Base-by-base conservation (phyloP, 1,140 invertebrate species). In the Pseudomyrmex concolor region DNA sequence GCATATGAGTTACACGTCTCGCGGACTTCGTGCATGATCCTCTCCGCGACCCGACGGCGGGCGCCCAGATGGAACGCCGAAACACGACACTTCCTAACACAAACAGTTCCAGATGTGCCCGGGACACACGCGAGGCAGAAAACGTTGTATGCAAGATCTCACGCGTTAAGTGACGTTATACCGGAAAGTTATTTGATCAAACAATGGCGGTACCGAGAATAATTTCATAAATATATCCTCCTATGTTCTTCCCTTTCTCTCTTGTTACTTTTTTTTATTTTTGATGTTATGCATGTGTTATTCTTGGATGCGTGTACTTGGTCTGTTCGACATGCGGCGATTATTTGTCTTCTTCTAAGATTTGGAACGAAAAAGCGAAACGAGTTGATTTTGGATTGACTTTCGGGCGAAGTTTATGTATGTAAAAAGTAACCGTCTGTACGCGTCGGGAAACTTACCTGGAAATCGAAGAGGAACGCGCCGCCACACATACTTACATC, bases 21-120 rank as follows among this genome's bases (percentile, higher is more conserved):
- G 74, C 43, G 81, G 68, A 80, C 60, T 83, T 54, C 54, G 70
- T 59, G 60, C 55, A 76, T 86, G 85, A 80, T 84, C 70, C 25
- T 83, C 34, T 34, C 34, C 34, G 34, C 64, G 63, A 80, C 68
- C 84, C 57, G 50, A 67, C 85, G 57, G 66, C 81, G 45, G 57
- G 66, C 81, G 45, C 51, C 72, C 86, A 80, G 86, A 84, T 84
- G 86, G 85, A 86, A 83, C 62, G 59, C 60, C 57, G 60, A 64
- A 87, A 83, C 86, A 80, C 63, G 81, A 87, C 85, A 84, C 86
- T 87, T 84, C 84, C 82, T 71, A 86, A 80, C 70, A 67, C 85
- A 84, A 74, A 86, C 81, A 87, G 66, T 84, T 84, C 51, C 86
- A 86, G 73, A 86, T 84, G 86, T 71, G 84, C 73, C 62, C 57